A percentile compares a stretch with the other conserved stretches of the same genome.
These are phyloP conservation scores for Pseudocheirus occidentalis DNA, from an alignment of 2,797 vertebrate species.

Conservation along the genomic window DNA sequence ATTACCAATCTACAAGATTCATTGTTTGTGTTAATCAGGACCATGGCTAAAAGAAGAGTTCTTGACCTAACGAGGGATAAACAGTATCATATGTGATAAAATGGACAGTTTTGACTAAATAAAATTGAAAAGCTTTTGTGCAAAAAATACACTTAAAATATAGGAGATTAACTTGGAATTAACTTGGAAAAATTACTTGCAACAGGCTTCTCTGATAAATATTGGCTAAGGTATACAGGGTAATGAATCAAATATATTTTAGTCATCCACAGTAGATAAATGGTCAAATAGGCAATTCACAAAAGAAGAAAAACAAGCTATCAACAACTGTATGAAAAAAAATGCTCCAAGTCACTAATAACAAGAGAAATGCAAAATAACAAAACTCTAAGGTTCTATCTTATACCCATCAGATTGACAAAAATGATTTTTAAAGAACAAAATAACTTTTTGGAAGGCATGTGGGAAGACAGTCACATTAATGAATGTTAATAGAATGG, in stretches of 20 bases:
- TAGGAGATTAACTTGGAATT: not conserved
- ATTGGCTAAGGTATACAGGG: not conserved
- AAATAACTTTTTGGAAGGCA: not conserved
- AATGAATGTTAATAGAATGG: not conserved
- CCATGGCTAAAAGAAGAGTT: not conserved
- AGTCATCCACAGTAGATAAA: not conserved
- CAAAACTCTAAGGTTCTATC: not conserved
- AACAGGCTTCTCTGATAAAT: not conserved
- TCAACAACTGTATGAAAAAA: not conserved
- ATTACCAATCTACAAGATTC: not conserved
- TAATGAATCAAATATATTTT: not conserved
- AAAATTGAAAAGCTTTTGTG: not conserved
- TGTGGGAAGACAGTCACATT: not conserved
- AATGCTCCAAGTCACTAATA: not conserved
- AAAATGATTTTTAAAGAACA: not conserved
- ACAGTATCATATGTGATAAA: not conserved
- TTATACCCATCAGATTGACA: not conserved
- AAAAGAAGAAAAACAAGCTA: not conserved
- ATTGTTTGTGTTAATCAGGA: not conserved
- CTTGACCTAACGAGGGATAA: not conserved
- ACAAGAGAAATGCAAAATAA: not conserved
- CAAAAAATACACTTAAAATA: not conserved
- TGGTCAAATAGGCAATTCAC: not conserved
- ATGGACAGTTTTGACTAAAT: not conserved
- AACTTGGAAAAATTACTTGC: not conserved